phyloP scores from a whole-genome alignment of 1,140 invertebrate genomes.

The Ceratoteleas bidentatus region DNA sequence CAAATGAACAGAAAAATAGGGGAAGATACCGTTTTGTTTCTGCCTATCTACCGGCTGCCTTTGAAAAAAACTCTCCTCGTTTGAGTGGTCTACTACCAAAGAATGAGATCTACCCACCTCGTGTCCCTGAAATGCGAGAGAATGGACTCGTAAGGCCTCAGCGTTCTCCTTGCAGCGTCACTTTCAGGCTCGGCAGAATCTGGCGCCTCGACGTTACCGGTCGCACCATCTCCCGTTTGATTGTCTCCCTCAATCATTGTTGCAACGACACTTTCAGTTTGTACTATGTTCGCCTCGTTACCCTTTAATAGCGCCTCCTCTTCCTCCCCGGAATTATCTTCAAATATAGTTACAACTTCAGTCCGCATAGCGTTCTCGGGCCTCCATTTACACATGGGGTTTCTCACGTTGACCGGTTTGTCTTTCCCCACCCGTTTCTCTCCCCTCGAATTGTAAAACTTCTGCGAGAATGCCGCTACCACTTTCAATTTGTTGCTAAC shows the following conservation, averaged over 20 bases:
- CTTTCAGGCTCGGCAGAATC: not conserved
- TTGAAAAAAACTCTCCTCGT: not conserved
- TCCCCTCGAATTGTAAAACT: constrained; percentile 68
- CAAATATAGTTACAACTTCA: constrained; percentile 6
- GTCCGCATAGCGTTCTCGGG: not conserved
- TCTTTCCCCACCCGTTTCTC: constrained; percentile 23
- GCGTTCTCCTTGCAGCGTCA: not conserved
- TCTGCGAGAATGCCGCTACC: constrained; percentile 73
- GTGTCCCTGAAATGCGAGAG: constrained; percentile 71
- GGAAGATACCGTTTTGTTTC: constrained; percentile 43
- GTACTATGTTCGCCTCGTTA: not conserved
- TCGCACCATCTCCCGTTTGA: not conserved
- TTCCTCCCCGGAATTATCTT: not conserved
- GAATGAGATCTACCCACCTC: constrained; percentile 71
- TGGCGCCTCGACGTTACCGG: not conserved
- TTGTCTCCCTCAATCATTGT: not conserved
- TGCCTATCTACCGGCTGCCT: not conserved
- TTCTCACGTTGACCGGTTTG: too few species aligned
- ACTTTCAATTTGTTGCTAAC: constrained; percentile 75
- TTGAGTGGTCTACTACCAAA: not conserved
- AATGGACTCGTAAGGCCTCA: constrained; percentile 74
- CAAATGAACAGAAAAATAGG: constrained; percentile 72
- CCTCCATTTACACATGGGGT: too few species aligned
- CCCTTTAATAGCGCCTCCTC: not conserved
- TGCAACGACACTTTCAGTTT: not conserved